These are phyloP conservation scores for Berghia stephanieae DNA, from an alignment of 1,140 invertebrate species.

Conservation along the genomic window DNA sequence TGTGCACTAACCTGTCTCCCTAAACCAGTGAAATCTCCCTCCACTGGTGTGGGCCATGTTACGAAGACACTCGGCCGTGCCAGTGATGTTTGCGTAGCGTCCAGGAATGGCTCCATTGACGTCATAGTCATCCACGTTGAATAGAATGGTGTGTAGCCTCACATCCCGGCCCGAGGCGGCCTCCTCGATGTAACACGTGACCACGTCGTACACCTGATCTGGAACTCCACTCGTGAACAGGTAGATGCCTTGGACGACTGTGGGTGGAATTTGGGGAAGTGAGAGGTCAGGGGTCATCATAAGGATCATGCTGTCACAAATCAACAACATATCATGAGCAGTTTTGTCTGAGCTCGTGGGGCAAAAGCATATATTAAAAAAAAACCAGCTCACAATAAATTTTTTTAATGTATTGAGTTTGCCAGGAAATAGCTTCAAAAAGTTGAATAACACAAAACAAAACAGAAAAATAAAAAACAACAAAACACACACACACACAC, in stretches of 20 bases:
- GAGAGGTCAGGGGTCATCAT: no score
- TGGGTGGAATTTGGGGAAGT: no score
- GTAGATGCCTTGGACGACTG: constrained; percentile 65
- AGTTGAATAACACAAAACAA: no score
- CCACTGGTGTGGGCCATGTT: constrained; percentile 63
- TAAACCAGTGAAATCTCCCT: constrained; percentile 67
- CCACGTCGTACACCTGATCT: constrained; percentile 62
- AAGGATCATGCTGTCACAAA: no score
- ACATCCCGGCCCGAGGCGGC: constrained; percentile 50
- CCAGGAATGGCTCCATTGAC: constrained; percentile 64
- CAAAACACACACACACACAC: no score
- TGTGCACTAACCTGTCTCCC: constrained; percentile 62
- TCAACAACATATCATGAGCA: no score
- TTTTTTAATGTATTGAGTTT: no score
- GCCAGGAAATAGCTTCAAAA: no score
- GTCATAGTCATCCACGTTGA: constrained; percentile 68
- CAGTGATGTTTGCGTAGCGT: constrained; percentile 66
- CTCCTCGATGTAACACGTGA: constrained; percentile 62
- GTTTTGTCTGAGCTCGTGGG: no score
- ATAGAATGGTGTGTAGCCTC: constrained; percentile 63
- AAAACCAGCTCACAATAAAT: no score
- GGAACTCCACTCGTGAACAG: constrained; percentile 67
- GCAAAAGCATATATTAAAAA: no score
- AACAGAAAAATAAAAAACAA: no score
- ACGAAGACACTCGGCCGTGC: constrained; percentile 62